These are phyloP conservation scores for Lethenteron camtschaticum DNA, from an alignment of 2,113 vertebrate genomes.

Conservation along the genomic window DNA sequence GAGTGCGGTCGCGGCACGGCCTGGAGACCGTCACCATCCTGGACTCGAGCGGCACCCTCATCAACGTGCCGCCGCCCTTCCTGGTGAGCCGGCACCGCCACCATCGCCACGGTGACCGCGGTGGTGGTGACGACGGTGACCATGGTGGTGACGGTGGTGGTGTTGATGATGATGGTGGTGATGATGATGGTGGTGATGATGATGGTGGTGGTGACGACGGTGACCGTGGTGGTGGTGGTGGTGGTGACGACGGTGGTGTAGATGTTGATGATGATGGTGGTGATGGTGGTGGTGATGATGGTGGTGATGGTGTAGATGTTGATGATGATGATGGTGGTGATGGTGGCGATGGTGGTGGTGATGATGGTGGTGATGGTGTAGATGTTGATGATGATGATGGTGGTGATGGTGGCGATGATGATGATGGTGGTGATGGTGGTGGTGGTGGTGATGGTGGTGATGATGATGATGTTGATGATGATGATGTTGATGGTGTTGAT, in stretches of 20 bases:
- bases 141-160: not conserved
- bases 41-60: constrained; percentile 44
- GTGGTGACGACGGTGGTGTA: too few species aligned
- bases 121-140: not conserved
- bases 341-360: not conserved
- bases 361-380: not conserved
- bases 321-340: too few species aligned
- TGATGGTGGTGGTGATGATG: too few species aligned
- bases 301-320: too few species aligned
- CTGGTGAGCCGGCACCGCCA: constrained; percentile 25
- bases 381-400: not conserved
- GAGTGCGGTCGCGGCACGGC: constrained; percentile 48
- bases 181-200: too few species aligned
- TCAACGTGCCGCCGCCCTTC: constrained; percentile 58
- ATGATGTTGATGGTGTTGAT: not conserved
- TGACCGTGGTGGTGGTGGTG: not conserved
- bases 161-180: not conserved
- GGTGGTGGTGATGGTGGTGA: not conserved
- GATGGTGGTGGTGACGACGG: too few species aligned
- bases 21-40: constrained; percentile 56
- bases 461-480: not conserved
- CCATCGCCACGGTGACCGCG: not conserved
- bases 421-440: not conserved
- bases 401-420: not conserved
- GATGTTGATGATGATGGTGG: too few species aligned